A percentile compares a stretch with the other conserved stretches of the same genome.
phyloP scores from a whole-genome alignment of 2,888 invertebrate genomes.

The Physocephala rufipes region DNA sequence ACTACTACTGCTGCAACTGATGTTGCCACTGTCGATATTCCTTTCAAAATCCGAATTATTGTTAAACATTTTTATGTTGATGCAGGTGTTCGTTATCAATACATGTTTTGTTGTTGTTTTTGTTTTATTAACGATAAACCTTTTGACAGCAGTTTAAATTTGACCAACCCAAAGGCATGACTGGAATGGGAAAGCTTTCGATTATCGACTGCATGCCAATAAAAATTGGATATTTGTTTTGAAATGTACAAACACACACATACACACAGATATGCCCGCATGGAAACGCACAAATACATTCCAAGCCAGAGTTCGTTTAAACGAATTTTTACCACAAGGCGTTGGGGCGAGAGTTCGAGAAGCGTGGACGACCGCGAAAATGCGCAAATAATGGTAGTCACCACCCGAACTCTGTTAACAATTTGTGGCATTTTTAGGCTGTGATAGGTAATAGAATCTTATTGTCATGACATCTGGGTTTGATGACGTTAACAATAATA shows the following conservation, averaged over 20 bases:
- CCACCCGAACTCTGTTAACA: conserved; percentile 4
- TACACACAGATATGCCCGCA: conserved; percentile 31
- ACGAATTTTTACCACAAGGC: conserved; percentile 60
- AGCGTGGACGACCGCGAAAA: conserved; percentile 41
- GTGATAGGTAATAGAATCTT: conserved; percentile 17
- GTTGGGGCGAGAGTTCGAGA: conserved; percentile 55
- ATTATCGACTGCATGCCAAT: no score
- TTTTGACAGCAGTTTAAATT: no score
- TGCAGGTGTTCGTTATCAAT: background rate
- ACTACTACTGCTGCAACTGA: no score
- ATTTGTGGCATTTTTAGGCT: conserved; percentile 7
- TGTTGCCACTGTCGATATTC: no score
- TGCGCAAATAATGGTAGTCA: conserved; percentile 39
- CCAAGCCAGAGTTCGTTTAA: conserved; percentile 56
- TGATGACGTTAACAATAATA: background rate
- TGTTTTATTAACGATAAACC: conserved; percentile 26
- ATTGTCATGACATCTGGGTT: background rate
- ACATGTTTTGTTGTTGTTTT: conserved; percentile 49
- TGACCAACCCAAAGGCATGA: no score
- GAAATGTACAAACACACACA: conserved; percentile 50
- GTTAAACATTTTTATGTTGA: conserved; percentile 58
- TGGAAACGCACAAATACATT: conserved; percentile 30
- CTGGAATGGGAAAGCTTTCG: no score
- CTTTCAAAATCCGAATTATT: conserved; percentile 63
- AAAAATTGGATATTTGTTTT: conserved; percentile 44